Base-by-base conservation (phyloP, 2,888 invertebrate species). In the Coelopa pilipes region DNA sequence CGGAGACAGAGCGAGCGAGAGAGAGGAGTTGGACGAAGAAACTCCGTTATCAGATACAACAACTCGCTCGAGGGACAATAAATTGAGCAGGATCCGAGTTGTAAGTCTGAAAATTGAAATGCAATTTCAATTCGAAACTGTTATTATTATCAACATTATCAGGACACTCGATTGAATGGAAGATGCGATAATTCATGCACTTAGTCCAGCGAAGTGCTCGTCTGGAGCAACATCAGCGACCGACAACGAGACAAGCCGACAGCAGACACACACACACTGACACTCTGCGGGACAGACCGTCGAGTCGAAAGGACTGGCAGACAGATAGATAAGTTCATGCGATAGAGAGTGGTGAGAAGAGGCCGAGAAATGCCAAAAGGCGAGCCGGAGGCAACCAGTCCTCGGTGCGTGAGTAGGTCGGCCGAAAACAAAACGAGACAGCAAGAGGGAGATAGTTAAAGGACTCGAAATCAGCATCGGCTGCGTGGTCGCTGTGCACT, bases 101-200 rank as follows among this genome's bases (percentile, higher is more conserved):
- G 53, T 53, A 53, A 53, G 13, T 15, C n/a, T 53, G 53, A 53
- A 57, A 57, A 57, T 19, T 57, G 11, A 57, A 57, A 57, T 19
- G 19, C 57, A 57, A 57, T 57, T 57, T 19, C 11, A 17, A 57
- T 57, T 57, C 15, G 19, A 17, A 57, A 57, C 19, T 57, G 19
- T 57, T 57, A 17, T 19, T n/a, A 57, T n/a, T 57, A 17, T 57
- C 53, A n/a, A 53, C 3, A 53, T 53, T 53, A 53, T 53, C 53
- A 53, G n/a, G n/a, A 53, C 53, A 53, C 53, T 53, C 53, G 53
- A 53, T 53, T 53, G 53, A 53, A n/a, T 53, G 53, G 53, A n/a
- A 53, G 53, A 53, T 53, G 53, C 53, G 53, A 53, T 53, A 53
- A 53, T 53, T 53, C 53, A 53, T 53, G 53, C 53, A 53, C 53